Evolutionary conservation across 1,140 invertebrate genomes (phyloP), one percentile per base, ranked within the genome.

Genomic region (Pogonomyrmex barbatus): DNA sequence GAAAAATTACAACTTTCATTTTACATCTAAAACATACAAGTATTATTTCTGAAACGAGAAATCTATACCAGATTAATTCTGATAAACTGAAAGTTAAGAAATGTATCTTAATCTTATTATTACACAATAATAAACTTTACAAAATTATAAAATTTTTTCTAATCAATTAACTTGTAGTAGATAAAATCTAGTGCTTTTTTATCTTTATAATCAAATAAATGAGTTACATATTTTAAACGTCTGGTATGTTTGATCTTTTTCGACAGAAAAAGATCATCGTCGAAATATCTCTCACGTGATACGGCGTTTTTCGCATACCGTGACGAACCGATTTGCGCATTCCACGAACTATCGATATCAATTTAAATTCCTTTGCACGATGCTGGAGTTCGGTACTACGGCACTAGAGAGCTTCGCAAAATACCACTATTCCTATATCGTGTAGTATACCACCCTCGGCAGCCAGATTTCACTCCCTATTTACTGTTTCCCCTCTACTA

Each of bases 361-460:
- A 93, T 93, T 93, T 92, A 93, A 93, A 93, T 93, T 93, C 93
- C 90, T 76, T 2, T 60, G 12, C 63, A 14, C 17, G 71, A 82
- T 85, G 88, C 87, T 71, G 79, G 75, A 65, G 33, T 33, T 8
- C 73, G 68, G 73, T 60, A 68, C 56, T 85, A 58, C 45, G 63
- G 9, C n/a, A 71, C 42, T 60, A 68, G 42, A 86, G 73, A 86
- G 73, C 62, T 82, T 62, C 88, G 50, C 86, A 65, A 83, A 90
- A 85, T 79, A 33, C 39, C 79, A 54, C 82, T 76, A 65, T 56
- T 56, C 87, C 54, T 78, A 67, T 58, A 54, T 56, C 52, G 87
- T 65, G 56, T 58, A 50, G 50, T 33, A 14, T 47, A 71, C 68
- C 54, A 87, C 58, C 88, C 90, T 52, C 67, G 67, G 75, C 36